phyloP scores from a whole-genome alignment of 1,140 invertebrate genomes.

The Pristionchus pacificus region DNA sequence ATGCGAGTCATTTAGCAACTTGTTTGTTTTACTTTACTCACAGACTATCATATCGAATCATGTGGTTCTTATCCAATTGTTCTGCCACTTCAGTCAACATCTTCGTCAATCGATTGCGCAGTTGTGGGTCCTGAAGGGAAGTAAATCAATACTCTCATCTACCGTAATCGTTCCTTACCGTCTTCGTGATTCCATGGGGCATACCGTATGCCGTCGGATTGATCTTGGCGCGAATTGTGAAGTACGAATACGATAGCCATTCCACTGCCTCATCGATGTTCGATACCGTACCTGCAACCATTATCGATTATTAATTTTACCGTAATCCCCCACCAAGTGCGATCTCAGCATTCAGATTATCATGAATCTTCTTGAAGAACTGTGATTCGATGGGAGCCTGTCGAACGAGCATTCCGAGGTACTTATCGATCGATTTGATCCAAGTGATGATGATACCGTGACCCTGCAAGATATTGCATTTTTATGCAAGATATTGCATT shows the following conservation, averaged over 20 bases:
- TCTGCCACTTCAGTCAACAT: constrained; percentile 76
- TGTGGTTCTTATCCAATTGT: constrained; percentile 81
- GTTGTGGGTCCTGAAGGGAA: constrained; percentile 66
- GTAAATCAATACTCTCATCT: constrained; percentile 58
- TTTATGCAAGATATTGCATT: constrained; percentile 33
- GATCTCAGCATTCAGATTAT: constrained; percentile 97
- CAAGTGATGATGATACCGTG: constrained; percentile 92
- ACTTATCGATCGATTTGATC: constrained; percentile 86
- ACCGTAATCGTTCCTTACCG: constrained; percentile 46
- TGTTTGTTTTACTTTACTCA: constrained; percentile 10
- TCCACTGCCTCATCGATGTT: constrained; percentile 91
- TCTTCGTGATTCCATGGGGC: constrained; percentile 59
- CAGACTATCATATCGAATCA: constrained; percentile 81
- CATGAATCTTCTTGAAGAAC: constrained; percentile 82
- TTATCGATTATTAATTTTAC: constrained; percentile 11
- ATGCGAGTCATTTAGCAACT: background rate
- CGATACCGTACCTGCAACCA: constrained; percentile 78
- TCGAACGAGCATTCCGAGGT: constrained; percentile 85
- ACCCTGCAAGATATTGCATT: constrained; percentile 62
- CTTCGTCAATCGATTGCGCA: constrained; percentile 71
- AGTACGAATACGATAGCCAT: constrained; percentile 95
- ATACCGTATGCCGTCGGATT: constrained; percentile 89
- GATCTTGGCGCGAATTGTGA: constrained; percentile 85
- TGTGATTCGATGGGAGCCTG: constrained; percentile 97
- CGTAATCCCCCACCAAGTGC: constrained; percentile 44